Conservation (phyloP, 2,113 vertebrate species). For the Alectura lathami region DNA sequence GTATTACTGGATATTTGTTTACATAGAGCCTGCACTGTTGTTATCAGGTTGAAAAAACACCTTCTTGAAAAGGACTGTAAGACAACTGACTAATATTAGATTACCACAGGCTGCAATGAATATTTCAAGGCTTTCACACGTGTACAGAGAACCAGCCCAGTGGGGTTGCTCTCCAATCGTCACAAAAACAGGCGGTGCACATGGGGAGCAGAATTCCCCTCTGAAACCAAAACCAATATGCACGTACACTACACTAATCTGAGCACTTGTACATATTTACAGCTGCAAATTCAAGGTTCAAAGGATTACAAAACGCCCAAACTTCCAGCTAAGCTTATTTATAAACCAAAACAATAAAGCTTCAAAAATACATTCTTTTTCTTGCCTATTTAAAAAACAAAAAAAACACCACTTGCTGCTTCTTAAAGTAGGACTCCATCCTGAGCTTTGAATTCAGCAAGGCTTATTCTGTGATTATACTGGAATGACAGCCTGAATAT, state of each 20-base stretch:
- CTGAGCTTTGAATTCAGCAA: constrained; percentile 6
- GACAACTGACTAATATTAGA: not conserved
- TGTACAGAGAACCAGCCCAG: not conserved
- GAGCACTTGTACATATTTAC: not conserved
- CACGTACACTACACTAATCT: not conserved
- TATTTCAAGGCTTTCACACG: not conserved
- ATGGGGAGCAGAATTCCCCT: not conserved
- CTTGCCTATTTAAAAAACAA: too few species aligned
- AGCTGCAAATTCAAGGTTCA: not conserved
- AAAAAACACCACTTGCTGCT: not conserved
- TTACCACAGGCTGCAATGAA: not conserved
- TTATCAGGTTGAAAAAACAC: not conserved
- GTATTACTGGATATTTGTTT: not conserved
- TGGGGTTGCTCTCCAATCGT: not conserved
- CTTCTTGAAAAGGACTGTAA: not conserved
- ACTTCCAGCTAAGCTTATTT: not conserved
- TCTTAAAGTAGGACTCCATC: not conserved
- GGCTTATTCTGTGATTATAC: not conserved
- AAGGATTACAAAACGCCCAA: not conserved
- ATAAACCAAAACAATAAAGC: not conserved
- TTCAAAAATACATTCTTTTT: not conserved
- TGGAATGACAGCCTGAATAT: not conserved
- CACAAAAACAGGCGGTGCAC: not conserved
- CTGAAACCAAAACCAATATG: not conserved
- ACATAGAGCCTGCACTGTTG: not conserved